Conservation (phyloP, 1,140 invertebrate species). For the Reticulitermes speratus region DNA sequence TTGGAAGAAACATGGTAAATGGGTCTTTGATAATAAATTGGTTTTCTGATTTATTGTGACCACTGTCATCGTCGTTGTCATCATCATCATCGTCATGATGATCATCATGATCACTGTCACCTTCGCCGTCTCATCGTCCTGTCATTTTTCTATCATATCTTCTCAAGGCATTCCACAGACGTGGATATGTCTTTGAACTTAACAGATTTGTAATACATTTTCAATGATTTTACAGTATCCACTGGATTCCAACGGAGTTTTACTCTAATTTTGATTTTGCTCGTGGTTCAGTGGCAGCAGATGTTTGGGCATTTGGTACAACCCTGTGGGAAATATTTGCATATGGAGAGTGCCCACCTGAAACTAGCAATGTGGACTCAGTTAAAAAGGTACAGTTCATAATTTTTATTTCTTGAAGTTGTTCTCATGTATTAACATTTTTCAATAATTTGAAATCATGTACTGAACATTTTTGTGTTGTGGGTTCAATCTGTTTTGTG, state of each 20-base stretch:
- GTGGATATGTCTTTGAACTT: too few relatives aligned
- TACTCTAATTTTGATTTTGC: constrained; percentile 66
- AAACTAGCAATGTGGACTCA: constrained; percentile 40
- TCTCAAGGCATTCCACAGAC: too few relatives aligned
- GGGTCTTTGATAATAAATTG: too few relatives aligned
- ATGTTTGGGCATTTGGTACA: constrained; percentile 87
- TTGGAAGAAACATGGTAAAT: too few relatives aligned
- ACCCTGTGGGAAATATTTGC: constrained; percentile 90
- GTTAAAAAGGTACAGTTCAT: constrained; percentile 43
- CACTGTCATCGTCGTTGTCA: too few relatives aligned
- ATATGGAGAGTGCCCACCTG: constrained; percentile 56
- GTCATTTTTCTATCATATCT: too few relatives aligned
- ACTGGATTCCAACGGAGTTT: constrained; percentile 83
- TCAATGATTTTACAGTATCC: constrained; percentile 58
- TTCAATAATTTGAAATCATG: not conserved
- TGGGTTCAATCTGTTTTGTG: too few relatives aligned
- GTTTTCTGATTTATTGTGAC: too few relatives aligned
- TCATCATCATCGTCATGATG: too few relatives aligned
- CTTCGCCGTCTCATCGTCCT: too few relatives aligned
- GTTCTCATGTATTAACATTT: not conserved
- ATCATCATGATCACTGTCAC: too few relatives aligned
- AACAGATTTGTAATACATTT: not conserved
- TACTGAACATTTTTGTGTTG: too few relatives aligned
- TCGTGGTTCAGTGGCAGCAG: constrained; percentile 62
- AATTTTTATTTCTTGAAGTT: not conserved